Evolutionary conservation across 2,113 vertebrate genomes (phyloP), one percentile per base, ranked within the genome.

Genomic region (Halcyon malimbica): DNA sequence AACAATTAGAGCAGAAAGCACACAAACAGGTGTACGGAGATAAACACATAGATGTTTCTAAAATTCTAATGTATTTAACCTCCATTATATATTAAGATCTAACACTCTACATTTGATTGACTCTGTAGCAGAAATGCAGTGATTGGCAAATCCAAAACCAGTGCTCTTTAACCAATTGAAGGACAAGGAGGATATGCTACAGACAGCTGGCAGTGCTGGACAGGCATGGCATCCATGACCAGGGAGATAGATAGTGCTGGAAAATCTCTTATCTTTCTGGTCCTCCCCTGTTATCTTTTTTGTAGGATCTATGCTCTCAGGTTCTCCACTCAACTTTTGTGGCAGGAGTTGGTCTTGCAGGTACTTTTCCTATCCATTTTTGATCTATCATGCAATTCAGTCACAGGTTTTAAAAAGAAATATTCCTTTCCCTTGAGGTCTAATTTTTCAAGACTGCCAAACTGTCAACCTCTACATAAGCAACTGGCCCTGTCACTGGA

Each of bases 91-190:
- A 14, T 7, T 11, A 63, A 68, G 24, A 39, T 21, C 11, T 5
- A 65, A 13, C 25, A 56, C 28, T 44, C 16, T 18, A 21, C 16
- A 10, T 54, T 17, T 28, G 24, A 8, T 10, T 48, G 28, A 65
- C 16, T 37, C 42, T 62, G 39, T 31, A 81, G 57, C 57, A 81
- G n/a, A n/a, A 60, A 54, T 9, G 16, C 5, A 31, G 14, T 9
- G 57, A 67, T n/a, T 28, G 33, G 59, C 24, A 85, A 50, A 50
- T 62, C 41, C 41, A 29, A 83, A 60, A 73, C 35, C 59, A 42
- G 10, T 11, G 26, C 8, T 16, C 9, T 39, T n/a, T 21, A 31
- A 44, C 8, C 39, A 37, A 0, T 17, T 0, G 3, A 31, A 71
- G 56, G 11, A 26, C n/a, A 60, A 54, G 35, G 23, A 65, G 35